phyloP scores from a whole-genome alignment of 2,797 vertebrate genomes.

The Melanotaenia parkinsoni region DNA sequence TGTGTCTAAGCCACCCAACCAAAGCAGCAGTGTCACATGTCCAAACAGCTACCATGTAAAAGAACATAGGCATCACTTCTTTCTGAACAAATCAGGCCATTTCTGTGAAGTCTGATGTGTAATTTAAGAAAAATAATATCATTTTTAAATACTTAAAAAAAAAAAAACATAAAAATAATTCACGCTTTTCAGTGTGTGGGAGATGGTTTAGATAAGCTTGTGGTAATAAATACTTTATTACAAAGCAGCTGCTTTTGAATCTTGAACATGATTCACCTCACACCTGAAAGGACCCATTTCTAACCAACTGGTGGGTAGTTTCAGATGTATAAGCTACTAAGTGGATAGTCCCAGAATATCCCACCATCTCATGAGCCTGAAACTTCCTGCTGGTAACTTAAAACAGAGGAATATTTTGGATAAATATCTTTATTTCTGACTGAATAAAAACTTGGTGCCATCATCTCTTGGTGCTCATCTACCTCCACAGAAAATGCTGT shows the following conservation, averaged over 20 bases:
- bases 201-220: neutral
- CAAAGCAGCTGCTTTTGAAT: neutral
- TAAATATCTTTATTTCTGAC: neutral
- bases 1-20: conserved; percentile 51
- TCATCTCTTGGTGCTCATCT: too few species aligned
- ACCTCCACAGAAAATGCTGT: neutral
- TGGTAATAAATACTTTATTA: neutral
- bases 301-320: neutral
- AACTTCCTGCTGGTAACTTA: neutral
- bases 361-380: neutral
- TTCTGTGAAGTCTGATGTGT: conserved; percentile 44
- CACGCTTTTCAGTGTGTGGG: too few species aligned
- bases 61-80: neutral
- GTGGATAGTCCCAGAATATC: too few species aligned
- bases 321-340: neutral
- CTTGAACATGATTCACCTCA: neutral
- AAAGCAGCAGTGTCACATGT: conserved; percentile 24
- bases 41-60: conserved; percentile 31
- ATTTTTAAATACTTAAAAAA: too few species aligned
- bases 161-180: neutral
- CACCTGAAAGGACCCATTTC: neutral
- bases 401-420: neutral
- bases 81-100: conserved; percentile 37
- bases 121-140: conserved; percentile 38
- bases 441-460: neutral